Evolutionary conservation across 2,113 vertebrate species (phyloP).

Genomic region (Melanerpes aurifrons): DNA sequence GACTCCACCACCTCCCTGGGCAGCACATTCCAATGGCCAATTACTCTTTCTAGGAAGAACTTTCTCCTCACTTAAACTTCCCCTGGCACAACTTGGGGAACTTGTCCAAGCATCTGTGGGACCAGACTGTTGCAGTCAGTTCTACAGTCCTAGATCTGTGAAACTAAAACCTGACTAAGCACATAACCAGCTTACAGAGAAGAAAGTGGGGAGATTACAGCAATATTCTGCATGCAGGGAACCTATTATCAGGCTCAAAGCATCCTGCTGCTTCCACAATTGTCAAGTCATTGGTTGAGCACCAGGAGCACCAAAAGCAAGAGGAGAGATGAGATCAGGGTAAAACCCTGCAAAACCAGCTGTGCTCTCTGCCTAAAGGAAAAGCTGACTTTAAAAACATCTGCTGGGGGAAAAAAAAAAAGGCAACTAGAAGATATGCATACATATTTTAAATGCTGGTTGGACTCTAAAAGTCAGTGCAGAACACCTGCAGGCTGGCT

Average conservation of each 20-base stretch:
- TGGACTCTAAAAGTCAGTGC: slow-evolving; percentile 1
- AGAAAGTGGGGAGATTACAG: background rate
- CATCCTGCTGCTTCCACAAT: background rate
- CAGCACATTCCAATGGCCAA: too few species aligned
- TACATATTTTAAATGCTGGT: background rate
- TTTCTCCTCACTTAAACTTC: too few species aligned
- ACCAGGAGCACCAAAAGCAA: background rate
- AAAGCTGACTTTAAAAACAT: background rate
- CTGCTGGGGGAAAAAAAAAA: background rate
- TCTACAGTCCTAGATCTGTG: background rate
- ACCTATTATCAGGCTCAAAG: background rate
- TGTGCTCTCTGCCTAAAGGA: background rate
- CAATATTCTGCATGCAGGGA: background rate
- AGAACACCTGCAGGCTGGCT: slow-evolving; percentile 6
- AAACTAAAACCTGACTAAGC: background rate
- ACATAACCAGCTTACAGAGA: background rate
- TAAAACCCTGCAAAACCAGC: background rate
- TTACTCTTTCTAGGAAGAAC: too few species aligned
- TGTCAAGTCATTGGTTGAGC: background rate
- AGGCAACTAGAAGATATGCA: background rate
- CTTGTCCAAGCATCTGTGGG: background rate
- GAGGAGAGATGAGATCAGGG: background rate
- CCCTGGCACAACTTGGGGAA: too few species aligned
- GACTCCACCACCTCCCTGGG: too few species aligned
- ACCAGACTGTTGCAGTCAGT: background rate